Conservation (phyloP, 2,888 invertebrate genomes). For the Xylota segnis region DNA sequence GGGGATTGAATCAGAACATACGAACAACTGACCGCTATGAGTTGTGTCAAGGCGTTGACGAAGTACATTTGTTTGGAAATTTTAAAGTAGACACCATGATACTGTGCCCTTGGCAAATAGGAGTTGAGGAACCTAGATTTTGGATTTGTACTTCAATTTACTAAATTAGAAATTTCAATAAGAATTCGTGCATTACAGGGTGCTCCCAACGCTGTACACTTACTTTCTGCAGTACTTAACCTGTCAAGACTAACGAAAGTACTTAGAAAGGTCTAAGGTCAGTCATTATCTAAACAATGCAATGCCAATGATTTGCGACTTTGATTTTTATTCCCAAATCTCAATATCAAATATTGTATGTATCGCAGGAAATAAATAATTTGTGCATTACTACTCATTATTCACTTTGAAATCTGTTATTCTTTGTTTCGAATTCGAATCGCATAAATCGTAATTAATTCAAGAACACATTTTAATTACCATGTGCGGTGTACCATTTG, state of each 20-base stretch:
- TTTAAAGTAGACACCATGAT: too few relatives aligned
- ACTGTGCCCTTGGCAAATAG: too few relatives aligned
- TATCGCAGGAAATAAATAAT: not conserved
- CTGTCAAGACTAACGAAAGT: not conserved
- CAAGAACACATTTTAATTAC: conserved; percentile 47
- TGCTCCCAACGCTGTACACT: not conserved
- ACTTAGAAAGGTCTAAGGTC: not conserved
- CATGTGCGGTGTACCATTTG: not conserved
- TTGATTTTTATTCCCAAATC: not conserved
- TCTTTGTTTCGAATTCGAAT: conserved; percentile 16
- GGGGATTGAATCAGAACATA: too few relatives aligned
- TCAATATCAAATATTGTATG: not conserved
- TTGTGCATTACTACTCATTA: not conserved
- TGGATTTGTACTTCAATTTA: too few relatives aligned
- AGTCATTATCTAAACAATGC: not conserved
- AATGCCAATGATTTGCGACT: not conserved
- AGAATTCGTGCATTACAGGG: too few relatives aligned
- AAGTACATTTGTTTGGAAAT: too few relatives aligned
- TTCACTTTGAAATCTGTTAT: conserved; percentile 1
- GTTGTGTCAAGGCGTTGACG: too few relatives aligned
- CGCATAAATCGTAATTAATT: conserved; percentile 25
- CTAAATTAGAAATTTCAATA: too few relatives aligned
- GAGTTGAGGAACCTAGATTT: too few relatives aligned
- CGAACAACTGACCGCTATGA: too few relatives aligned
- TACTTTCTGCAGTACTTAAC: not conserved